These are phyloP conservation scores for Acleris sparsana DNA, from an alignment of 2,888 invertebrate species.

Conservation along the genomic window DNA sequence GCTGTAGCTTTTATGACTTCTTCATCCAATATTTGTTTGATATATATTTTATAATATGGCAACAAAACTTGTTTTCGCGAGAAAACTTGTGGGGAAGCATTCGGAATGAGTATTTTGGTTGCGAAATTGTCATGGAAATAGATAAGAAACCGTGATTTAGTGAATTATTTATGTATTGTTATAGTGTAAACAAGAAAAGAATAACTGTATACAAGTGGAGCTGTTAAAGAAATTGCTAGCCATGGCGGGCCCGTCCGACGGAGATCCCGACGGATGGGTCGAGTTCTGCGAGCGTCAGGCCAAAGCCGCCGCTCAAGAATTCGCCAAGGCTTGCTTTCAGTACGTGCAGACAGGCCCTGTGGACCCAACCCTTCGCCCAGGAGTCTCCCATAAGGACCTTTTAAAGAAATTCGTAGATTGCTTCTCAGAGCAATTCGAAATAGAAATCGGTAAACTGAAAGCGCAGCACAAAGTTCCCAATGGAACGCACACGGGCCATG, in stretches of 20 bases:
- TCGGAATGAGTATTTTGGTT: slow-evolving; percentile 75
- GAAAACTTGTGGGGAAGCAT: slow-evolving; percentile 69
- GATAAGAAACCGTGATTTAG: slow-evolving; percentile 45
- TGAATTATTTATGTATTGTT: slow-evolving; percentile 44
- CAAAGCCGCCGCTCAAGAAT: slow-evolving; percentile 92
- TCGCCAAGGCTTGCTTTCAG: slow-evolving; percentile 92
- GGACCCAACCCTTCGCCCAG: slow-evolving; percentile 84
- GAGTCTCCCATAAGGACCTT: slow-evolving; percentile 90
- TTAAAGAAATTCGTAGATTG: slow-evolving; percentile 92
- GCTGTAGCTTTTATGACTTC: background rate
- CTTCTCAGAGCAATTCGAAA: slow-evolving; percentile 93
- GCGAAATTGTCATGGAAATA: slow-evolving; percentile 61
- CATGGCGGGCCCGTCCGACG: slow-evolving; percentile 84
- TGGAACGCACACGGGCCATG: slow-evolving; percentile 71
- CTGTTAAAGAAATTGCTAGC: slow-evolving; percentile 78
- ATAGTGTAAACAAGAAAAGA: slow-evolving; percentile 44
- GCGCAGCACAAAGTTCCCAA: slow-evolving; percentile 74
- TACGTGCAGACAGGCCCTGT: slow-evolving; percentile 88
- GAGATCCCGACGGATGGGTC: slow-evolving; percentile 88
- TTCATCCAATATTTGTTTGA: slow-evolving; percentile 17
- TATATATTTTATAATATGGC: slow-evolving; percentile 54
- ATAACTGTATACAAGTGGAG: slow-evolving; percentile 73
- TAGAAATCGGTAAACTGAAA: slow-evolving; percentile 85
- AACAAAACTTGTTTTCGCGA: slow-evolving; percentile 79
- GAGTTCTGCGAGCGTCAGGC: slow-evolving; percentile 95